Conservation (phyloP, 2,113 vertebrate genomes). For the Brachyhypopomus occidentalis region DNA sequence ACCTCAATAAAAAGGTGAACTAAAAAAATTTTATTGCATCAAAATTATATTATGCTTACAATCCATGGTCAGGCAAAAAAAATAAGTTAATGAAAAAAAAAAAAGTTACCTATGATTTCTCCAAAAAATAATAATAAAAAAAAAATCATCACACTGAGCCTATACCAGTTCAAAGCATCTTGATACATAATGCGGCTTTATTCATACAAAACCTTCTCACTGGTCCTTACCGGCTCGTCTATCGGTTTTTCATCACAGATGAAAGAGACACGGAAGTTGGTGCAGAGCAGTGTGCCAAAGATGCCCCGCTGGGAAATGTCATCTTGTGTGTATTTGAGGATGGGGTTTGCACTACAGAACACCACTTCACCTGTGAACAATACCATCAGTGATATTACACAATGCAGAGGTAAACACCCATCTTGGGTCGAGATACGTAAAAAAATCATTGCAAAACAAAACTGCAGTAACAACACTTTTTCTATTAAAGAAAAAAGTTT, state of each 20-base stretch:
- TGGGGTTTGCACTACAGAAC: slow-evolving; percentile 82
- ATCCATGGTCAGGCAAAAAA: too few relatives aligned
- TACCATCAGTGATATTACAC: neutral
- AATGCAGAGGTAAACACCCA: neutral
- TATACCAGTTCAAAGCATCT: too few relatives aligned
- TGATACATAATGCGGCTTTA: too few relatives aligned
- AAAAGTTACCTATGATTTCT: too few relatives aligned
- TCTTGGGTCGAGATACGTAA: neutral
- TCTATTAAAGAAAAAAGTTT: too few relatives aligned
- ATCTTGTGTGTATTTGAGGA: slow-evolving; percentile 81
- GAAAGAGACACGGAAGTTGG: slow-evolving; percentile 87
- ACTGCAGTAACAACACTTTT: neutral
- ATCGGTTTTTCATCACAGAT: slow-evolving; percentile 72
- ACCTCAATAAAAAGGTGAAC: too few relatives aligned
- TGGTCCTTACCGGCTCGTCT: slow-evolving; percentile 74
- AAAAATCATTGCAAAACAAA: too few relatives aligned
- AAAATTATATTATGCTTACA: too few relatives aligned
- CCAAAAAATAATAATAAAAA: too few relatives aligned
- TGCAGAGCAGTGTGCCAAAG: slow-evolving; percentile 83
- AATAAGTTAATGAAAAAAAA: too few relatives aligned
- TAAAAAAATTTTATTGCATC: too few relatives aligned
- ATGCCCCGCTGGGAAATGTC: slow-evolving; percentile 80
- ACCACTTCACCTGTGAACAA: slow-evolving; percentile 78
- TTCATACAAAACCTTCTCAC: neutral
- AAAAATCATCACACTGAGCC: too few relatives aligned